Conservation (phyloP, 2,797 vertebrate species). For the Myotis myotis region DNA sequence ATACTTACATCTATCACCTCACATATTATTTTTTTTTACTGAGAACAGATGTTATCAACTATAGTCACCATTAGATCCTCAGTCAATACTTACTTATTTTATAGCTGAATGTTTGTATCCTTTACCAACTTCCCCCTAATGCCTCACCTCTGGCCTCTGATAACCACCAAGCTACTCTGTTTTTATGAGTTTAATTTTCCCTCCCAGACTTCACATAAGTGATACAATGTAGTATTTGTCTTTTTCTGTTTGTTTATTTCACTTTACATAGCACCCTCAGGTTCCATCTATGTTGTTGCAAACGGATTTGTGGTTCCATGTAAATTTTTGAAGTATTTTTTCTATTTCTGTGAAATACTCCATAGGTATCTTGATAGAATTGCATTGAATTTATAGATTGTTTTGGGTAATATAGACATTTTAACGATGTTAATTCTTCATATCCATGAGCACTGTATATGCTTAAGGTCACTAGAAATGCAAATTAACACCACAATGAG, state of each 20-base stretch:
- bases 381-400: too few species aligned
- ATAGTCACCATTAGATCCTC: not conserved
- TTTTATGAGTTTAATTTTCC: not conserved
- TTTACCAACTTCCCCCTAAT: not conserved
- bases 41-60: not conserved
- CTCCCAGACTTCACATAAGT: not conserved
- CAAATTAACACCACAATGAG: too few species aligned
- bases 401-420: too few species aligned
- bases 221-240: not conserved
- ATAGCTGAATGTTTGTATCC: not conserved
- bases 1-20: not conserved
- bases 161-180: not conserved
- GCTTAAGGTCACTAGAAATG: too few species aligned
- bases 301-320: not conserved
- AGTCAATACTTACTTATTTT: not conserved
- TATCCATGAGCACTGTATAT: too few species aligned
- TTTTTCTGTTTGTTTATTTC: not conserved
- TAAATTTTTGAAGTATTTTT: too few species aligned
- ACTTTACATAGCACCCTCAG: not conserved
- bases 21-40: not conserved
- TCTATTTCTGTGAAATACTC: too few species aligned
- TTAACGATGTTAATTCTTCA: too few species aligned
- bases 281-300: not conserved
- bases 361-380: too few species aligned
- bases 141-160: not conserved